phyloP scores from a whole-genome alignment of 2,888 invertebrate species.

The Nomada fucata region DNA sequence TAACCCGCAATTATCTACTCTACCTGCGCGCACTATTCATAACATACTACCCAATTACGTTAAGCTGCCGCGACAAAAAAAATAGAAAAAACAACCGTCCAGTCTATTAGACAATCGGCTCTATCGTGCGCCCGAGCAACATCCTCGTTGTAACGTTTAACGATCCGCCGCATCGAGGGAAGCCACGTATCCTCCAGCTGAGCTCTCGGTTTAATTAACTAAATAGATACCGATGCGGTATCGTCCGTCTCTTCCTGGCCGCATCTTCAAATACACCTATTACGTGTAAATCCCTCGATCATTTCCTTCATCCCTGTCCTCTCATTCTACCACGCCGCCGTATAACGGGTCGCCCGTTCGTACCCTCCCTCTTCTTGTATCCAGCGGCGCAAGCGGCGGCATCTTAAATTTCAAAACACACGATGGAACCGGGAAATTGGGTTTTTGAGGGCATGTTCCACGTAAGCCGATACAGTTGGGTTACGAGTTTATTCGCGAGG shows the following conservation, averaged over 20 bases:
- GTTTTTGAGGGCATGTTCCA: slow-evolving; percentile 34
- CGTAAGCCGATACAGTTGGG: slow-evolving; percentile 58
- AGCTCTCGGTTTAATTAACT: neutral
- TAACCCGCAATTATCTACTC: slow-evolving; percentile 1
- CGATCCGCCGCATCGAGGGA: neutral
- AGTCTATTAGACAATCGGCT: neutral
- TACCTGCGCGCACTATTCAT: neutral
- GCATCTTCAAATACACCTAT: neutral
- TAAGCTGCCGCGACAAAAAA: neutral
- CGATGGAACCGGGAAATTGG: slow-evolving; percentile 43
- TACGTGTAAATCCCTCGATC: neutral
- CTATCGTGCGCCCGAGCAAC: neutral
- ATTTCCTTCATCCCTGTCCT: neutral
- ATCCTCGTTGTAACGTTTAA: neutral
- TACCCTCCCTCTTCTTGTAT: neutral
- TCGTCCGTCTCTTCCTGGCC: neutral
- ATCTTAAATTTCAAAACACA: slow-evolving; percentile 56
- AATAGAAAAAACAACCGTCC: neutral
- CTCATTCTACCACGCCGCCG: neutral
- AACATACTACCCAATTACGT: neutral
- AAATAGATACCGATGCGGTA: neutral
- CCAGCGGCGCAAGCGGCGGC: neutral
- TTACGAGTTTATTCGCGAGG: slow-evolving; percentile 44
- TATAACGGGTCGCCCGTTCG: neutral
- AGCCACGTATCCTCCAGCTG: neutral